Conservation (phyloP, 2,888 invertebrate species). For the Apodemia duryi region DNA sequence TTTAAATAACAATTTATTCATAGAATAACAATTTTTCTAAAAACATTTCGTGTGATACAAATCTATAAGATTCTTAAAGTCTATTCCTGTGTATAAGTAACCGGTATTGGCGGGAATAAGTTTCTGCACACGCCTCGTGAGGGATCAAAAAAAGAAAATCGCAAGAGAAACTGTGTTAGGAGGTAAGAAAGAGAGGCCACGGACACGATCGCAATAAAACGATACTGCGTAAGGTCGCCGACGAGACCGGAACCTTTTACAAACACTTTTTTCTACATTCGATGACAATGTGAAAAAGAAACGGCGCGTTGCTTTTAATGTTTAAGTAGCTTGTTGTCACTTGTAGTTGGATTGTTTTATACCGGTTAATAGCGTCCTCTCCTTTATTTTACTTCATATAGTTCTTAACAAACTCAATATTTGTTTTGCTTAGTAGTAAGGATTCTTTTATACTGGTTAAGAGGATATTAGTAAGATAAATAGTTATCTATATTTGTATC, state of each 20-base stretch:
- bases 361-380: neutral
- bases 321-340: constrained; percentile 12
- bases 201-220: constrained; percentile 72
- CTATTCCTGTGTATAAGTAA: neutral
- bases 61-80: neutral
- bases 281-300: constrained; percentile 30
- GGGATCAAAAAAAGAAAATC: constrained; percentile 39
- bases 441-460: too few species aligned
- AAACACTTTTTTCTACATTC: constrained; percentile 45
- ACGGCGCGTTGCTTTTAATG: constrained; percentile 27
- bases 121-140: constrained; percentile 45
- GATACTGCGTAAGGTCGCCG: constrained; percentile 68
- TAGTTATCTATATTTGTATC: too few species aligned
- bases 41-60: too few species aligned
- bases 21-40: too few species aligned
- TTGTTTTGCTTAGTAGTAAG: too few species aligned
- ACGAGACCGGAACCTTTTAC: constrained; percentile 50
- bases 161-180: constrained; percentile 74
- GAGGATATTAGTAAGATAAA: too few species aligned
- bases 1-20: too few species aligned
- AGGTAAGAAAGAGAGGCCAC: constrained; percentile 73
- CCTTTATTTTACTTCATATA: neutral
- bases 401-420: too few species aligned
- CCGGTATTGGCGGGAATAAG: constrained; percentile 35
- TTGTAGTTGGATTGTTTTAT: constrained; percentile 20